These are phyloP conservation scores for Trilocha varians DNA, from an alignment of 2,888 invertebrate genomes.

Conservation along the genomic window DNA sequence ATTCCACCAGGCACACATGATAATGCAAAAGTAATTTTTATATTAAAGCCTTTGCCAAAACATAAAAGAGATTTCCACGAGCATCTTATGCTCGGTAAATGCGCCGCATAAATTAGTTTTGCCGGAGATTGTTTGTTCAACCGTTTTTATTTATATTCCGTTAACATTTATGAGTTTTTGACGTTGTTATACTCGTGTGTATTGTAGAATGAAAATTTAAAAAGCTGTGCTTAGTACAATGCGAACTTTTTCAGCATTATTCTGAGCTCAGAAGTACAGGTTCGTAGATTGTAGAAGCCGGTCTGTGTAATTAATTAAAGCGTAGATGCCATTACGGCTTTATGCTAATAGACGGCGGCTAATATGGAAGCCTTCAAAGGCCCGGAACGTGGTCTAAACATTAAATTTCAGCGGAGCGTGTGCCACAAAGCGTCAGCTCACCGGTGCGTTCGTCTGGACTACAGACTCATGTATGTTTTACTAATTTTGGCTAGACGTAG, in stretches of 20 bases:
- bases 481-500: too few relatives aligned
- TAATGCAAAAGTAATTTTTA: conserved; percentile 68
- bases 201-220: conserved; percentile 1
- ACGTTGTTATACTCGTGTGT: conserved; percentile 15
- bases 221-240: too few relatives aligned
- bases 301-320: conserved; percentile 71
- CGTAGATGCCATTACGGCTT: conserved; percentile 63
- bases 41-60: conserved; percentile 65
- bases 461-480: too few relatives aligned
- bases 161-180: conserved; percentile 63
- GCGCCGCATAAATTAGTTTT: conserved; percentile 69
- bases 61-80: conserved; percentile 58
- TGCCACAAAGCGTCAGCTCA: conserved; percentile 34
- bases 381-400: conserved; percentile 28
- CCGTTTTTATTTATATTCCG: conserved; percentile 48
- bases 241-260: too few relatives aligned
- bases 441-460: conserved; percentile 6
- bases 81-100: conserved; percentile 48
- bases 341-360: conserved; percentile 61
- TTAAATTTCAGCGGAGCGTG: conserved; percentile 51
- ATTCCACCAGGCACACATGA: conserved; percentile 55
- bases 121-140: conserved; percentile 63
- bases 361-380: conserved; percentile 61
- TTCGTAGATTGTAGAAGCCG: too few relatives aligned
- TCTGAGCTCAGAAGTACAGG: too few relatives aligned